These are phyloP conservation scores for Tenualosa thibaudeaui DNA, from an alignment of 2,797 vertebrate genomes.

Conservation along the genomic window DNA sequence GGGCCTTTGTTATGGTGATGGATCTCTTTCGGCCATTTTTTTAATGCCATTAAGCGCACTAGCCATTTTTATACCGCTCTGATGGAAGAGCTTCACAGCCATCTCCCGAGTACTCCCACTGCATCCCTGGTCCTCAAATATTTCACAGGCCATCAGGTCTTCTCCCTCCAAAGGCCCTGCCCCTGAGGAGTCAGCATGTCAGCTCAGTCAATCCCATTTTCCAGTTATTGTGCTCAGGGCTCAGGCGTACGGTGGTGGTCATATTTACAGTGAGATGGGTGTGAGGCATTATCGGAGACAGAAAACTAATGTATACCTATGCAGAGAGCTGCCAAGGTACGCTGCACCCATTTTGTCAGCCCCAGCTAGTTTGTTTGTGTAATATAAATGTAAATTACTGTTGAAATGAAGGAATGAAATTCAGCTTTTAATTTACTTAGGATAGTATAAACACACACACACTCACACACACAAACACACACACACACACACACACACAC, in stretches of 20 bases:
- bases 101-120: neutral
- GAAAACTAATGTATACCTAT: neutral
- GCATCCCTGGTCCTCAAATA: neutral
- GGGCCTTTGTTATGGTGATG: constrained; percentile 25
- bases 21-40: constrained; percentile 24
- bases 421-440: constrained; percentile 34
- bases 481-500: too few relatives aligned
- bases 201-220: constrained; percentile 22
- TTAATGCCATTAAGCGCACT: constrained; percentile 33
- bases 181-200: constrained; percentile 1
- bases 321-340: neutral
- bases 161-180: neutral
- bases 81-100: neutral
- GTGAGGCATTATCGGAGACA: neutral
- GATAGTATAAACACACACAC: neutral
- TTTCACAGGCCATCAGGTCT: constrained; percentile 37
- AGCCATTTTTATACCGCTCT: constrained; percentile 14
- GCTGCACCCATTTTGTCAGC: neutral
- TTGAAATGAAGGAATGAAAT: constrained; percentile 37
- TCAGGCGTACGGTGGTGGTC: constrained; percentile 48
- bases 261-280: neutral
- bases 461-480: neutral
- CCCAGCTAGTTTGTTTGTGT: constrained; percentile 30
- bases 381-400: constrained; percentile 50
- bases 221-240: constrained; percentile 44